Percentiles rank a stretch among this genome's conserved stretches.
Conservation (phyloP, 2,888 invertebrate species). For the Lepas anatifera region DNA sequence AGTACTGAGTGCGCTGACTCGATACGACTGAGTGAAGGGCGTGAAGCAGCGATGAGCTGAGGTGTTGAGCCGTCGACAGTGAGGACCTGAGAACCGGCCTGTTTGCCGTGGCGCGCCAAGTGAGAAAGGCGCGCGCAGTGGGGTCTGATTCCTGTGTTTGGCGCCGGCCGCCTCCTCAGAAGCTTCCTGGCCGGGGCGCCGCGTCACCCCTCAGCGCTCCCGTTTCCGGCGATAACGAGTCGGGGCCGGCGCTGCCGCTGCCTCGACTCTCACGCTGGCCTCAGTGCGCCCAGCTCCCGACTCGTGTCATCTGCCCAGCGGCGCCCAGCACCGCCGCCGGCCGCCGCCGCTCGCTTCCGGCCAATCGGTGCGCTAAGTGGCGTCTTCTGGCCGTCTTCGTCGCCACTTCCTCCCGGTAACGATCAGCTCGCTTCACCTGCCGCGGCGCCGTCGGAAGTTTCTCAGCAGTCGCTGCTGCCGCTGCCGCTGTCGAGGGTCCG, state of each 20-base stretch:
- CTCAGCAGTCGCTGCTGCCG: neutral
- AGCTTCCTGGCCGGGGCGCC: neutral
- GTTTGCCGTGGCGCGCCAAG: no score
- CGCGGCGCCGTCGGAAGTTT: no score
- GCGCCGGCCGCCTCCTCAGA: no score
- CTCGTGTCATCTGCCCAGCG: no score
- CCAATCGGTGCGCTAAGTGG: conserved; percentile 17
- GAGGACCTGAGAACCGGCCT: no score
- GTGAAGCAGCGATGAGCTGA: no score
- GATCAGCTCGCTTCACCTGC: no score
- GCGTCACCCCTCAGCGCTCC: neutral
- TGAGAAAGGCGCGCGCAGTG: neutral
- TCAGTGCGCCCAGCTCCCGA: conserved; percentile 15
- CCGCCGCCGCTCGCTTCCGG: conserved; percentile 16
- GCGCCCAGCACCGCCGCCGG: conserved; percentile 18
- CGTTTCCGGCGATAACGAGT: conserved; percentile 14
- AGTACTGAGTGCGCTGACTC: no score
- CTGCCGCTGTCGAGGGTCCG: neutral
- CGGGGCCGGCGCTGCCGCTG: conserved; percentile 17
- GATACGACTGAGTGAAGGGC: no score
- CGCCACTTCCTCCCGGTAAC: no score
- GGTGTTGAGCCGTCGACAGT: no score
- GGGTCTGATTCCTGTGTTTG: neutral
- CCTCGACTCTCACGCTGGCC: conserved; percentile 17
- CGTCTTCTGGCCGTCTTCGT: no score